Conservation (phyloP, 2,888 invertebrate species). For the Troilus luridus region DNA sequence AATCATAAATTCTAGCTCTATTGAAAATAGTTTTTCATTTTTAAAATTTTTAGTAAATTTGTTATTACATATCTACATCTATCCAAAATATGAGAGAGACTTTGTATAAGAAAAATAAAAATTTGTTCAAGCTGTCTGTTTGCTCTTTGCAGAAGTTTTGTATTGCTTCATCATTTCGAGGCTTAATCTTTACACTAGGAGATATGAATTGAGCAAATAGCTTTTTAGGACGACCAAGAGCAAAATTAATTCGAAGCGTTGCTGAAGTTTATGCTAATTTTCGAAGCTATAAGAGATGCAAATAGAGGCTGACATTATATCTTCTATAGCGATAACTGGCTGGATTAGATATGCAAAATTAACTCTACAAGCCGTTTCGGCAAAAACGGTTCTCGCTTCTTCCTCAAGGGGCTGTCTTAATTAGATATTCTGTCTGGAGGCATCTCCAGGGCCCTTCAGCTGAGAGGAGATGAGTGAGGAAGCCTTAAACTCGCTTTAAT, state of each 20-base stretch:
- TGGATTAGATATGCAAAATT: conserved; percentile 44
- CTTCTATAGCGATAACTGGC: conserved; percentile 29
- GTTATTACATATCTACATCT: too few relatives aligned
- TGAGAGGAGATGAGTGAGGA: background rate
- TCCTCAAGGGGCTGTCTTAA: conserved; percentile 37
- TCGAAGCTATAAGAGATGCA: conserved; percentile 40
- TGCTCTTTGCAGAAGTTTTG: background rate
- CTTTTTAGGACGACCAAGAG: background rate
- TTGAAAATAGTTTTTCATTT: too few relatives aligned
- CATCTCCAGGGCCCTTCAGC: background rate
- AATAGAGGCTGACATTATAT: conserved; percentile 36
- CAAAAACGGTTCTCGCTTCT: conserved; percentile 18
- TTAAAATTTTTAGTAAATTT: too few relatives aligned
- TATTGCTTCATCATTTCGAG: background rate
- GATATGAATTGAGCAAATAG: background rate
- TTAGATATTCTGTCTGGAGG: conserved; percentile 23
- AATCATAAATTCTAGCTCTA: too few relatives aligned
- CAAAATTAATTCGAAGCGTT: conserved; percentile 16
- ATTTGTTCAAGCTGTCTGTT: background rate
- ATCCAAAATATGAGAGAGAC: too few relatives aligned
- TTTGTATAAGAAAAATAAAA: too few relatives aligned
- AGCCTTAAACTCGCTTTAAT: background rate
- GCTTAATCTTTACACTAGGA: background rate
- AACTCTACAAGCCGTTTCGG: conserved; percentile 28
- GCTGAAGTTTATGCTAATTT: conserved; percentile 53